Percentiles rank a stretch among this genome's conserved stretches.
Conservation (phyloP, 2,888 invertebrate species). For the Diplolepis rosae region DNA sequence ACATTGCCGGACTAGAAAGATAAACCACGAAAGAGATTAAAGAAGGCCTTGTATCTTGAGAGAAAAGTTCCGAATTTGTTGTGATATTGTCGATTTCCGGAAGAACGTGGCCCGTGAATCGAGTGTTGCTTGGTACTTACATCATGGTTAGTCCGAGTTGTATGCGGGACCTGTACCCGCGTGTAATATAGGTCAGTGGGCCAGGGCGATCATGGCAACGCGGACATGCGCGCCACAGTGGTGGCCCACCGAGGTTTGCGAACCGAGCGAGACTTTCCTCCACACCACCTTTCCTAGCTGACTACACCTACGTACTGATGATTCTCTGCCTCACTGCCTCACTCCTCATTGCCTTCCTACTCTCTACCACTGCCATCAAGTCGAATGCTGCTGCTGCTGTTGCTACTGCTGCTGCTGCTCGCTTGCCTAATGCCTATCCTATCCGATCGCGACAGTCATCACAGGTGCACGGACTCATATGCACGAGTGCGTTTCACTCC, state of each 20-base stretch:
- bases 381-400: no score
- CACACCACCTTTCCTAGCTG: slow-evolving; percentile 4
- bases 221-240: slow-evolving; percentile 68
- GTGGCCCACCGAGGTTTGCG: slow-evolving; percentile 31
- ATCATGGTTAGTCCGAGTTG: slow-evolving; percentile 54
- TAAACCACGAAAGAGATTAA: neutral
- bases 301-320: slow-evolving; percentile 22
- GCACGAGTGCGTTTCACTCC: slow-evolving; percentile 13
- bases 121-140: slow-evolving; percentile 34
- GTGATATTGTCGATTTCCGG: slow-evolving; percentile 48
- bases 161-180: slow-evolving; percentile 70
- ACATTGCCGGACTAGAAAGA: neutral
- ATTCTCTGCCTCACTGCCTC: neutral
- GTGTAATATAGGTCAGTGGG: slow-evolving; percentile 73
- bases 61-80: slow-evolving; percentile 25
- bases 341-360: neutral
- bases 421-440: no score
- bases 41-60: neutral
- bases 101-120: slow-evolving; percentile 61
- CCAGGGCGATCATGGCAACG: slow-evolving; percentile 73
- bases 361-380: neutral
- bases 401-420: no score
- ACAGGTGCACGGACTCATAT: slow-evolving; percentile 9
- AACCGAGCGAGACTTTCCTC: slow-evolving; percentile 34
- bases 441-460: slow-evolving; percentile 21